Base-by-base conservation (phyloP, 2,888 invertebrate genomes). In the Ochlodes sylvanus region DNA sequence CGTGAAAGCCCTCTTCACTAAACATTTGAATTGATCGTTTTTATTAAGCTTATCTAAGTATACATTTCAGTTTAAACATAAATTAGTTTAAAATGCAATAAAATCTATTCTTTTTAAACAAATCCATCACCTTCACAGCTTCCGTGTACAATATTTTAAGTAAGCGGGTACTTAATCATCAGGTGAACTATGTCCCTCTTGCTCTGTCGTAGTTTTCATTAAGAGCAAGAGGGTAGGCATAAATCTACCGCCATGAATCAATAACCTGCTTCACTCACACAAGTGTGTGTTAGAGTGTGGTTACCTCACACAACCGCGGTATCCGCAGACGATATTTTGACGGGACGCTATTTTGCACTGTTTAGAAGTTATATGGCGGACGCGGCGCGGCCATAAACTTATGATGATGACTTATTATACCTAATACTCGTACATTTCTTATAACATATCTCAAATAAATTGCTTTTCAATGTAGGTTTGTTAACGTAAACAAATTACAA, bases 201-300 rank as follows among this genome's bases (percentile, higher is more conserved):
- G 71, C 86, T 77, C 90, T 76, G 81, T 82, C 81, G 85, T 79
- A 76, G 82, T 88, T 88, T 80, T 88, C 84, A 90, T 89, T 87
- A 86, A 82, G 90, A 86, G 90, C 79, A 89, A 92, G 87, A 83
- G 89, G 88, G 90, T 76, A 86, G 82, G 89, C 89, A 89, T 88
- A 89, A 90, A 89, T 89, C 87, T 81, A 84, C 82, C 79, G 82
- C 82, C 86, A 88, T 90, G 88, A 92, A 92, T 92, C 92, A 92
- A 92, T 92, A 92, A 90, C 86, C 86, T 81, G 84, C 79, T 83
- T 79, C 85, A 89, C 88, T 78, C 88, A 89, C 90, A 89, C 88
- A 77, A 75, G 72, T 75, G 75, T 73, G 79, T 76, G 77, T 76
- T 75, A 61, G 72, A 72, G 81, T 81, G 81, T 81, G 75, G 78